phyloP scores from a whole-genome alignment of 2,113 vertebrate species.

The Ptilonorhynchus violaceus region DNA sequence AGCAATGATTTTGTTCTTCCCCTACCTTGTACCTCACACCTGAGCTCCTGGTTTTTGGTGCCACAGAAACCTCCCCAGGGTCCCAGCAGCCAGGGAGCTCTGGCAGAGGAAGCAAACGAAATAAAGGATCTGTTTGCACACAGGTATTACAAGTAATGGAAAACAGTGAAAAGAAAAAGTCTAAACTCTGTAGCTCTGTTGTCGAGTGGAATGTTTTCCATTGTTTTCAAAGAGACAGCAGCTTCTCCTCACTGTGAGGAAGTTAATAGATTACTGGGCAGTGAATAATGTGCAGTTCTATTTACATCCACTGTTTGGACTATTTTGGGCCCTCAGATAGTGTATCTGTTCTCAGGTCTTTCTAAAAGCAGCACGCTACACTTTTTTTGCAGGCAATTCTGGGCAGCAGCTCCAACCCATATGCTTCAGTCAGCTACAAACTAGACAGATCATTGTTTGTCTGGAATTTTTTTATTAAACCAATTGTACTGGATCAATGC shows the following conservation, averaged over 20 bases:
- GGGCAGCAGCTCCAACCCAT: neutral
- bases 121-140: neutral
- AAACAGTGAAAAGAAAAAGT: neutral
- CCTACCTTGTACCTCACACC: neutral
- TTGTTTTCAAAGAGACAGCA: neutral
- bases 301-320: conserved; percentile 12
- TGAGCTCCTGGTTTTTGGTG: neutral
- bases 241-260: neutral
- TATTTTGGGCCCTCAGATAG: conserved; percentile 2
- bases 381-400: neutral
- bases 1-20: neutral
- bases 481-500: conserved; percentile 70
- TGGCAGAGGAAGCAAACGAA: neutral
- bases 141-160: neutral
- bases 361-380: neutral
- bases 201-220: neutral
- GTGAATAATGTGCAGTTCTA: neutral
- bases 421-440: conserved; percentile 52
- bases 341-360: neutral
- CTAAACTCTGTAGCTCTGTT: neutral
- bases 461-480: conserved; percentile 72
- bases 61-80: neutral
- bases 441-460: conserved; percentile 65
- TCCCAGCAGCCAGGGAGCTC: neutral
- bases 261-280: conserved; percentile 25